Conservation (phyloP, 1,140 invertebrate species). For the Drosophila prosaltans region DNA sequence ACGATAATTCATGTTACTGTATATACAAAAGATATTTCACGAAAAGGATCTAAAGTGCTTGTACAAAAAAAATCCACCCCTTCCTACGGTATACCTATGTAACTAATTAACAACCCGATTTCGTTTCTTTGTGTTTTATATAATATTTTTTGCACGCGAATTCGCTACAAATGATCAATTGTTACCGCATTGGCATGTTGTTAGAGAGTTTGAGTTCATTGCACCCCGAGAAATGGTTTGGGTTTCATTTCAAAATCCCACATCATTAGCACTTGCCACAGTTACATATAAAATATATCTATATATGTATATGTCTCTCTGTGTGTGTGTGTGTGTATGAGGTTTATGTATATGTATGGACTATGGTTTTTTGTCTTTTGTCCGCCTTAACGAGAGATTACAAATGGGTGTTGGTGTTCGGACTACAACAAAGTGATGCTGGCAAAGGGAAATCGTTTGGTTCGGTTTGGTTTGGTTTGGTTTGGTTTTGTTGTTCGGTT, state of each 20-base stretch:
- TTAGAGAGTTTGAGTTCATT: slow-evolving; percentile 29
- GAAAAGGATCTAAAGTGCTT: too few relatives aligned
- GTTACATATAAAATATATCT: slow-evolving; percentile 5
- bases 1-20: too few relatives aligned
- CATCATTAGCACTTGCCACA: slow-evolving; percentile 14
- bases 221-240: slow-evolving; percentile 27
- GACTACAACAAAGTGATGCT: not conserved
- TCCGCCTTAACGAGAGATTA: slow-evolving; percentile 9
- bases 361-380: slow-evolving; percentile 8
- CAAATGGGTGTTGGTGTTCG: slow-evolving; percentile 4
- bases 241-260: not conserved
- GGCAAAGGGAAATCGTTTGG: not conserved
- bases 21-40: too few relatives aligned
- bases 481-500: slow-evolving; percentile 8
- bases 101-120: slow-evolving; percentile 63
- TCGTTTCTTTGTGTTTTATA: not conserved
- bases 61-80: not conserved
- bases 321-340: not conserved
- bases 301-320: not conserved
- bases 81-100: slow-evolving; percentile 8
- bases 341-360: not conserved
- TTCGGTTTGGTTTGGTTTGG: not conserved
- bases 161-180: slow-evolving; percentile 51
- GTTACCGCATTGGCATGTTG: slow-evolving; percentile 19
- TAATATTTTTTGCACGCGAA: slow-evolving; percentile 15